Evolutionary conservation across 2,888 invertebrate genomes (phyloP).

Genomic region (Lochmaea capreae): DNA sequence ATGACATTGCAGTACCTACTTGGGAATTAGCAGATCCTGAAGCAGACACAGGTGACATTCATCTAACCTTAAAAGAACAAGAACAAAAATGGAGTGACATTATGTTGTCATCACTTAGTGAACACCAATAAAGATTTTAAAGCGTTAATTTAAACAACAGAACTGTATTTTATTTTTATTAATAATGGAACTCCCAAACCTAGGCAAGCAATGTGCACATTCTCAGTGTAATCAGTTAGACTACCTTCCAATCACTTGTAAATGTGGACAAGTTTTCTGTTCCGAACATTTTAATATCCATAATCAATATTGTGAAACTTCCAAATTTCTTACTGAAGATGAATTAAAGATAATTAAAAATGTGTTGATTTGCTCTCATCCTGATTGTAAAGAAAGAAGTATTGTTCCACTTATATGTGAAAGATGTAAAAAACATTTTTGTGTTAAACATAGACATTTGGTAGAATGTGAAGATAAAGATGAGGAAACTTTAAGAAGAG

Average conservation of each 20-base stretch:
- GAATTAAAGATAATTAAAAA: constrained; percentile 52
- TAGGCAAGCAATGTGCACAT: constrained; percentile 76
- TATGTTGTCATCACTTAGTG: constrained; percentile 68
- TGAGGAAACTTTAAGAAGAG: constrained; percentile 68
- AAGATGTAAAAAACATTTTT: constrained; percentile 77
- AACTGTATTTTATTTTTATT: constrained; percentile 34
- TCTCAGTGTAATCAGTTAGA: constrained; percentile 75
- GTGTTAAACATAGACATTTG: constrained; percentile 74
- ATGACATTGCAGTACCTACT: constrained; percentile 86
- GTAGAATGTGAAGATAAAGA: constrained; percentile 60
- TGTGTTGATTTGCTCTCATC: constrained; percentile 70
- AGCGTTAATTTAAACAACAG: not conserved
- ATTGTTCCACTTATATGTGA: constrained; percentile 74
- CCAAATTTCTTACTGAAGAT: constrained; percentile 48
- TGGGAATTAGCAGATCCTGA: constrained; percentile 93
- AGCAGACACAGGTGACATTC: constrained; percentile 91
- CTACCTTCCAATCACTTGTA: constrained; percentile 78
- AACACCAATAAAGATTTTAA: constrained; percentile 64
- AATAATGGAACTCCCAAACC: constrained; percentile 78
- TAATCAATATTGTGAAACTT: constrained; percentile 67
- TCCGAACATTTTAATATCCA: constrained; percentile 74
- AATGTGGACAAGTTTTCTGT: constrained; percentile 75
- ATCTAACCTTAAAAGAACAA: constrained; percentile 89
- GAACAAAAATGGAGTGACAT: constrained; percentile 76
- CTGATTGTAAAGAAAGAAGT: constrained; percentile 71